Evolutionary conservation across 2,797 vertebrate genomes (phyloP).

Genomic region (Coranthus polyacanthus): DNA sequence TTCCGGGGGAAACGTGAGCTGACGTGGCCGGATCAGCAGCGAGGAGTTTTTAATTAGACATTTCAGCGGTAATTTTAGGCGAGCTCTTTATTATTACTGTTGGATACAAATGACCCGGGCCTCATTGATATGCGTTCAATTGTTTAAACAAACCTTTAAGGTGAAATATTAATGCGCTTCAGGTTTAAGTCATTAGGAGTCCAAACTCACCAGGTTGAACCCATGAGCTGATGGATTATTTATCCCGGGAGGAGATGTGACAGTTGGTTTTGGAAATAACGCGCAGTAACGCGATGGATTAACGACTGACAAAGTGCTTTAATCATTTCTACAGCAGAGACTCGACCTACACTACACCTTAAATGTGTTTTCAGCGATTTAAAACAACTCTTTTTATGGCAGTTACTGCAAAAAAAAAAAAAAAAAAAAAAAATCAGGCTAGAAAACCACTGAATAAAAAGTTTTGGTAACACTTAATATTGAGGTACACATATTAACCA

Average conservation of each 20-base stretch:
- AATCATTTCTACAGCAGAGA: neutral
- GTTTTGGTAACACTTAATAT: no score
- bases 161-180: constrained; percentile 81
- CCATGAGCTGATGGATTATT: constrained; percentile 58
- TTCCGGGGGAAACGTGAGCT: constrained; percentile 83
- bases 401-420: neutral
- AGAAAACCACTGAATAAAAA: neutral
- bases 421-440: no score
- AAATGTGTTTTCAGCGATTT: neutral
- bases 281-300: constrained; percentile 15
- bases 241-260: constrained; percentile 4
- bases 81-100: constrained; percentile 71
- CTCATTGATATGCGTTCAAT: constrained; percentile 74
- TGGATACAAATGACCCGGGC: constrained; percentile 70
- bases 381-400: neutral
- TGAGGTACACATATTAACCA: no score
- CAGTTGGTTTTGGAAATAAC: neutral
- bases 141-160: constrained; percentile 76
- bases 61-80: constrained; percentile 80
- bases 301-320: neutral
- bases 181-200: constrained; percentile 67
- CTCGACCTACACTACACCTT: neutral
- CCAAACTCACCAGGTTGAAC: constrained; percentile 68
- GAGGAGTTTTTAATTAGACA: constrained; percentile 84
- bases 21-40: constrained; percentile 71